phyloP scores from a whole-genome alignment of 2,888 invertebrate species.

The Hemistola chrysoprasaria region DNA sequence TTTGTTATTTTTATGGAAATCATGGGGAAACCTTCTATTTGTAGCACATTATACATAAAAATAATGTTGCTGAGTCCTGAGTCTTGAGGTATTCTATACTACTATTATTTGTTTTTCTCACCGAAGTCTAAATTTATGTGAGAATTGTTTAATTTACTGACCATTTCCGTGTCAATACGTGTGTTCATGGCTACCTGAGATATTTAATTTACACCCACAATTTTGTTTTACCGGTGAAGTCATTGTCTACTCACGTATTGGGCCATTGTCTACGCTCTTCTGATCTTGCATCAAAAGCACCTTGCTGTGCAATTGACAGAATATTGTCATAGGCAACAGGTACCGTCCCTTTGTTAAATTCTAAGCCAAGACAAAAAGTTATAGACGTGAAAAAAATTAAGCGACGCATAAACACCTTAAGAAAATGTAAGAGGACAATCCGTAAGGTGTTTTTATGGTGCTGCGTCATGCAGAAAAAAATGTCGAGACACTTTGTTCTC shows the following conservation, averaged over 20 bases:
- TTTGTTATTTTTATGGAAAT: neutral
- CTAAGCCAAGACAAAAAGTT: constrained; percentile 27
- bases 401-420: constrained; percentile 52
- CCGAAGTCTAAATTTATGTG: no score
- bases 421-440: constrained; percentile 49
- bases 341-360: constrained; percentile 51
- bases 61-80: no score
- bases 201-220: constrained; percentile 56
- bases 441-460: constrained; percentile 65
- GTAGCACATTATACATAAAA: no score
- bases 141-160: constrained; percentile 30
- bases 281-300: constrained; percentile 57
- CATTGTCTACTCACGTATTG: constrained; percentile 67
- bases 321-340: constrained; percentile 74
- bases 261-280: constrained; percentile 42
- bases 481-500: constrained; percentile 52
- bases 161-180: constrained; percentile 50
- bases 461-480: constrained; percentile 52
- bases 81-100: no score
- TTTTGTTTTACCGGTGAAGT: constrained; percentile 42
- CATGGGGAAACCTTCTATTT: neutral
- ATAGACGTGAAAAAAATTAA: constrained; percentile 41
- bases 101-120: no score
- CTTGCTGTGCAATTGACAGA: constrained; percentile 66
- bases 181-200: constrained; percentile 61